These are phyloP conservation scores for Danionella cerebrum DNA, from an alignment of 2,113 vertebrate species.

Conservation along the genomic window DNA sequence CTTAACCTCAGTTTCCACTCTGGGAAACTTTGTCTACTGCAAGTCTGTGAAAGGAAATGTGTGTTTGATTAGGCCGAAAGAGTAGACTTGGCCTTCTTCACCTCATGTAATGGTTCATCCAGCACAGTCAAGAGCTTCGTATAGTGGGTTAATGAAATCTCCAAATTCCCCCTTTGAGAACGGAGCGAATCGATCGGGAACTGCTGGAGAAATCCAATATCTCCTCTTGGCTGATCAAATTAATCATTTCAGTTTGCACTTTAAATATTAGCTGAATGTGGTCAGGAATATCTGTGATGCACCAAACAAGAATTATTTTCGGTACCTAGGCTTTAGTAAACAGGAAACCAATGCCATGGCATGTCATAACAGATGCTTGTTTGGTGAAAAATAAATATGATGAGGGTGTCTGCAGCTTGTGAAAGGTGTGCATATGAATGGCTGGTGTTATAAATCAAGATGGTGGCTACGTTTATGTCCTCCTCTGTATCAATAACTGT, in stretches of 20 bases:
- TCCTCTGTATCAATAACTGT: conserved; percentile 38
- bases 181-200: conserved; percentile 57
- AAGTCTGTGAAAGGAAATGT: conserved; percentile 44
- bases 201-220: conserved; percentile 60
- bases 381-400: conserved; percentile 32
- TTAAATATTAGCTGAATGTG: conserved; percentile 43
- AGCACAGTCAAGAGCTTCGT: conserved; percentile 53
- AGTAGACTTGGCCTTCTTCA: conserved; percentile 56
- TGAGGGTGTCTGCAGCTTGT: conserved; percentile 31
- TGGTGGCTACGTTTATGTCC: conserved; percentile 46
- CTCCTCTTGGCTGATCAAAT: conserved; percentile 55
- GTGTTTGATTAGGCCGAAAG: conserved; percentile 44
- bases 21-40: no score
- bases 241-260: conserved; percentile 51
- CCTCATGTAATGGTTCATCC: conserved; percentile 62
- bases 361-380: conserved; percentile 40
- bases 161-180: conserved; percentile 51
- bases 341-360: conserved; percentile 50
- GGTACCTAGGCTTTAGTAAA: conserved; percentile 36
- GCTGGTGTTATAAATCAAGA: conserved; percentile 37
- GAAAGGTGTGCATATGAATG: conserved; percentile 21
- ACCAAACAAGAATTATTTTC: conserved; percentile 37
- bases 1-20: no score
- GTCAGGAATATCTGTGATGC: conserved; percentile 36
- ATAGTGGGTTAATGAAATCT: conserved; percentile 70